Percentiles rank a stretch among this genome's conserved stretches.
These are phyloP conservation scores for Pseudorectes ferrugineus DNA, from an alignment of 2,113 vertebrate species.

Conservation along the genomic window DNA sequence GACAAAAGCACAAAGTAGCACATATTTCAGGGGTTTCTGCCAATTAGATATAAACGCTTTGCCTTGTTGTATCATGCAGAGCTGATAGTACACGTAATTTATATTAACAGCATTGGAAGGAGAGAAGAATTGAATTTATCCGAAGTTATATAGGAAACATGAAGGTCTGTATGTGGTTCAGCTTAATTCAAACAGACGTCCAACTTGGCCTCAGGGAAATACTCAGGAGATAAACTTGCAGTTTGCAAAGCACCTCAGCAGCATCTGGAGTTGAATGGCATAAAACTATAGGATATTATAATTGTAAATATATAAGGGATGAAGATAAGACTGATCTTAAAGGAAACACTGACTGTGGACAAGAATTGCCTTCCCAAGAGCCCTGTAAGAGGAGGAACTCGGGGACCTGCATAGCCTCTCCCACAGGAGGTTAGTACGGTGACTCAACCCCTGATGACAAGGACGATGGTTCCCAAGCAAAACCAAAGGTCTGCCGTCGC, in stretches of 20 bases:
- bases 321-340: background rate
- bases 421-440: rapidly evolving
- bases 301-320: background rate
- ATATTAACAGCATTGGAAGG: background rate
- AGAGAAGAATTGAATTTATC: background rate
- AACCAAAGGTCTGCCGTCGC: rapidly evolving
- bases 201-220: background rate
- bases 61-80: background rate
- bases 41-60: background rate
- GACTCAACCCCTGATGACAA: background rate
- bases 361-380: background rate
- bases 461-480: rapidly evolving
- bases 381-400: background rate
- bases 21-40: background rate
- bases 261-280: background rate
- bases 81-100: background rate
- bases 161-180: background rate
- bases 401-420: rapidly evolving
- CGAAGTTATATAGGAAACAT: rapidly evolving
- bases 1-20: background rate
- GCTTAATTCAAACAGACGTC: background rate
- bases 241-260: background rate
- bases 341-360: background rate
- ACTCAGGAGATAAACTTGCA: background rate
- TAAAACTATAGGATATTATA: background rate